Evolutionary conservation across 2,113 vertebrate species (phyloP), one percentile per base, ranked within the genome.

Genomic region (Puffinus mauretanicus): DNA sequence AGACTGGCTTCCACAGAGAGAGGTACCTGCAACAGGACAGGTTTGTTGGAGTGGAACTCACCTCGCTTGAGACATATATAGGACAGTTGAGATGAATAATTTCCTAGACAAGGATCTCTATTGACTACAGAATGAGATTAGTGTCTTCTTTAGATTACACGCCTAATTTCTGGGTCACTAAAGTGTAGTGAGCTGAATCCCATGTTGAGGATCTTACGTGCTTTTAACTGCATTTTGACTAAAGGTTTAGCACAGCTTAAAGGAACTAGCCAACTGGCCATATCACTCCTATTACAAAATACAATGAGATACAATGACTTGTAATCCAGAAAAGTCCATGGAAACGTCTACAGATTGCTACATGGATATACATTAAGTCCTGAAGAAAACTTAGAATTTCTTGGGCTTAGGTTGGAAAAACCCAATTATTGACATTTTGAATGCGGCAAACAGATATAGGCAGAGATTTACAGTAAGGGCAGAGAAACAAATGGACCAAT

Each of bases 11-110:
- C 20, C 21, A 81, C 9, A 36, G 29, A 64, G 16, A 5, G 15
- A 82, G 3, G 29, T n/a, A 21, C 19, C 9, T 42, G 19, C 24
- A 52, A 27, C 3, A 77, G 25, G 12, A 49, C 8, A 49, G 9
- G 9, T 13, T 38, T 87, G 9, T 24, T 40, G 34, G 42, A 65
- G 24, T 19, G 15, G 13, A 92, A 6, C 16, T 66, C 34, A 36
- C 21, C 22, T 84, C 30, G 49, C 7, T 17, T 40, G 40, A 87
- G 34, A 61, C 3, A 34, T 38, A 42, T 13, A 27, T 8, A 42
- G 29, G 17, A 51, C 4, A 73, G 19, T 2, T 81, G 60, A 72
- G 32, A 52, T 6, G 0, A 93, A 52, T 27, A 0, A 30, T 73
- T 57, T 90, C 34, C 40, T 36, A 75, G 42, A 40, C 4, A 81